A percentile compares a stretch with the other conserved stretches of the same genome.
phyloP scores from a whole-genome alignment of 2,797 vertebrate species.

The Paramormyrops hopkinsi region DNA sequence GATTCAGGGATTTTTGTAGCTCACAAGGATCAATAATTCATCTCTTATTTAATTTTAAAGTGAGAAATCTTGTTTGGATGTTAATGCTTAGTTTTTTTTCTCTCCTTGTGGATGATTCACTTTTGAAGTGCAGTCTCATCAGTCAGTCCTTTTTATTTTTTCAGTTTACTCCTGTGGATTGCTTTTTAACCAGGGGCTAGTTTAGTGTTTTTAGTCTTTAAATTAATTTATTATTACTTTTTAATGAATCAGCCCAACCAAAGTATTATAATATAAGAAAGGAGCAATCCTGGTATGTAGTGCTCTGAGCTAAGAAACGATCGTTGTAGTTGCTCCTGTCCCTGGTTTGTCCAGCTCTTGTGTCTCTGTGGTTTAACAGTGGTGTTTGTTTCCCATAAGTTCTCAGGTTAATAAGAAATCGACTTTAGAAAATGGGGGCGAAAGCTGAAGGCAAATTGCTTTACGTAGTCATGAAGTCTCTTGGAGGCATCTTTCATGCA shows the following conservation, averaged over 20 bases:
- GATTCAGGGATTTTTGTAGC: constrained; percentile 18
- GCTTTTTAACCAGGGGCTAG: not conserved
- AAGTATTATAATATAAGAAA: not conserved
- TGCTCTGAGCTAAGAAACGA: not conserved
- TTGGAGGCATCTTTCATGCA: constrained; percentile 2
- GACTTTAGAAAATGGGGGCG: constrained; percentile 10
- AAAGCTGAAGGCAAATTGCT: constrained; percentile 1
- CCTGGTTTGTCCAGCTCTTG: not conserved
- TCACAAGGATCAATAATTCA: constrained; percentile 25
- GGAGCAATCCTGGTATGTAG: not conserved
- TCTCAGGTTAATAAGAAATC: constrained; percentile 16
- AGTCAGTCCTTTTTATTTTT: constrained; percentile 17
- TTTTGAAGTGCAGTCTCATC: constrained; percentile 21
- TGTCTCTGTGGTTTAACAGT: constrained; percentile 9
- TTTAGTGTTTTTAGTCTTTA: not conserved
- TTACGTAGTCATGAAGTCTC: not conserved
- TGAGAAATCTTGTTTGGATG: constrained; percentile 28
- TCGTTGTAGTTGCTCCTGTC: constrained; percentile 11
- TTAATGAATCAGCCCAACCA: not conserved
- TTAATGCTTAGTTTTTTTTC: constrained; percentile 21
- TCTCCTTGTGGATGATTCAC: constrained; percentile 9
- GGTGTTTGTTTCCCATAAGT: constrained; percentile 9
- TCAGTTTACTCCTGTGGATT: not conserved
- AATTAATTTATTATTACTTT: not conserved
- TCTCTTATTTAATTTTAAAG: constrained; percentile 29